Evolutionary conservation across 2,888 invertebrate species (phyloP), one percentile per base, ranked within the genome.

Genomic region (Dioctria linearis): DNA sequence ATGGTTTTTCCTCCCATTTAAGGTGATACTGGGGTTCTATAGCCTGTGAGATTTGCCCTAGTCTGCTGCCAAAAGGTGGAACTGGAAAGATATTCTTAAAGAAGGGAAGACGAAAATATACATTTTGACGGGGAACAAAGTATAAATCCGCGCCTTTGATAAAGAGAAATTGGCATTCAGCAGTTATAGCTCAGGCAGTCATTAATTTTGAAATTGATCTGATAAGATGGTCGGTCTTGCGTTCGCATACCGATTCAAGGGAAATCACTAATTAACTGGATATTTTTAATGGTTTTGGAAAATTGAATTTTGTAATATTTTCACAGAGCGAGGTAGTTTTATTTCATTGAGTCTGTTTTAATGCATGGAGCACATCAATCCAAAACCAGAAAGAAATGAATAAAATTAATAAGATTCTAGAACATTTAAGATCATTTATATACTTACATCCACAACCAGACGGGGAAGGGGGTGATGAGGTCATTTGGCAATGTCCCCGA

Each of bases 191-290:
- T 79, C 57, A 59, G 73, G 79, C 54, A 43, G 25, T 76, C 81
- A 81, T 81, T 81, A 81, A 81, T 80, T 81, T 73, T 40, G 13
- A 80, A 78, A 79, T 80, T 80, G 80, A 81, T 81, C 81, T 57
- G 81, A 81, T 81, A 81, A 79, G 59, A 78, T 78, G 78, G 78
- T 69, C 39, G 51, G 73, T 54, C 49, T 5, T 8, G 25, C 25
- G 42, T 43, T 49, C 37, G 49, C n/a, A 69, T 49, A 4, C 9
- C 49, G 25, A 25, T 25, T 25, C 25, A 25, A 25, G 25, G 25
- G 46, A 49, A 49, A 11, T 42, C 42, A 25, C 37, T 75, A 75
- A 59, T 75, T 75, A 75, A 59, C 42, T 54, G 59, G 59, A 42
- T n/a, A 59, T 75, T 75, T 75, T 57, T 51, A 75, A 75, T 75